Evolutionary conservation across 2,888 invertebrate species (phyloP), one percentile per base, ranked within the genome.

Genomic region (Cecidostiba fungosa): DNA sequence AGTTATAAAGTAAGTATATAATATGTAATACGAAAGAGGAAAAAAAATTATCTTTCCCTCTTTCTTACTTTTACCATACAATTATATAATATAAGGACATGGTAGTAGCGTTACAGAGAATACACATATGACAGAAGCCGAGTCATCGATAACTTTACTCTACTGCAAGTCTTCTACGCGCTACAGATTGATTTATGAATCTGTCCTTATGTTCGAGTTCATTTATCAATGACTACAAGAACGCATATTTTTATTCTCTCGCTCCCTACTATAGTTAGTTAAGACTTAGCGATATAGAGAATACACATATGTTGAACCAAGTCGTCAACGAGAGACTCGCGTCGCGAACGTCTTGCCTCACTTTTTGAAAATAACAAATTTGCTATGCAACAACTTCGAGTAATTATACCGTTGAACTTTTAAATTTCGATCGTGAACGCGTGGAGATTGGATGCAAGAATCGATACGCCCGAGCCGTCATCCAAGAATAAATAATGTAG

Each of bases 1-100:
- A 87, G 88, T 82, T 88, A 89, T 87, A 87, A 88, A 88, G 85
- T 87, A 87, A 83, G 23, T 59, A 8, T 59, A 76, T 39, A 86
- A 83, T 85, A 6, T 59, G n/a, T 59, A 59, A 81, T 84, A 88
- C 76, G 87, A 88, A 86, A 86, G 88, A 88, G 32, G 72, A 84
- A 77, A 73, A 82, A 81, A 77, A 87, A 85, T 82, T 43, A 59
- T 62, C 74, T 26, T 82, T 76, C 29, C 23, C 39, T 79, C 47
- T 83, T 88, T 39, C 78, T 77, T 73, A 26, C 29, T 77, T 82
- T 78, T 62, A 77, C 76, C 77, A 16, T n/a, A 29, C 59, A 72
- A 8, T 72, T 14, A 80, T 77, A 76, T 43, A 10, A 12, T 43
- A 78, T 77, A 77, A 82, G 47, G 36, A 81, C 62, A 70, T 80